These are phyloP conservation scores for Camponotus floridanus DNA, from an alignment of 1,140 invertebrate genomes.

Conservation along the genomic window DNA sequence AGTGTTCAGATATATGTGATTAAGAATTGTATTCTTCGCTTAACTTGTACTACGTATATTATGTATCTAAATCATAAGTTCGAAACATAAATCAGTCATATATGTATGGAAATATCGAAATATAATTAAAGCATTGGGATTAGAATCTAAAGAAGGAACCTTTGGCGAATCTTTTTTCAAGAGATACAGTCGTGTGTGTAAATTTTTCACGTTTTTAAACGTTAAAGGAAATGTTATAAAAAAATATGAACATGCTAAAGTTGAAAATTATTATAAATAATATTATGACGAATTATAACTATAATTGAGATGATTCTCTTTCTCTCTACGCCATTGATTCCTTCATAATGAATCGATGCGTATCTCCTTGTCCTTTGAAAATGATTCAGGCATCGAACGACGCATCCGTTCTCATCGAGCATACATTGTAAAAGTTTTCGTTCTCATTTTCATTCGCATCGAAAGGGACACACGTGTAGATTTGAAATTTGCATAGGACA, in stretches of 20 bases:
- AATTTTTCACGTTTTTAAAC: background rate
- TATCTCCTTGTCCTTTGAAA: slow-evolving; percentile 51
- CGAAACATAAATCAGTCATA: background rate
- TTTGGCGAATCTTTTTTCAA: background rate
- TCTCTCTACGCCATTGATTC: slow-evolving; percentile 53
- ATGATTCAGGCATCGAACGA: slow-evolving; percentile 46
- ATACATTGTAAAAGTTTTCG: slow-evolving; percentile 46
- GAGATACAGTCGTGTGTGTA: background rate
- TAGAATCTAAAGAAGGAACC: background rate
- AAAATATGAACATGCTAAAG: background rate
- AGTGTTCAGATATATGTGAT: background rate
- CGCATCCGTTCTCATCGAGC: slow-evolving; percentile 55
- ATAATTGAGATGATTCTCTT: background rate
- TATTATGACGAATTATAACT: no score
- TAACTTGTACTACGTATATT: background rate
- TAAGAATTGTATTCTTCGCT: background rate
- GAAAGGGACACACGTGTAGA: slow-evolving; percentile 33
- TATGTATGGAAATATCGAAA: background rate
- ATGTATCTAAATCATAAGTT: background rate
- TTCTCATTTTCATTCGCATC: slow-evolving; percentile 39
- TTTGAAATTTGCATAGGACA: slow-evolving; percentile 61
- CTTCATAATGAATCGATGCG: slow-evolving; percentile 44
- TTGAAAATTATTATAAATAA: slow-evolving; percentile 9
- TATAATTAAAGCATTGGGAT: background rate
- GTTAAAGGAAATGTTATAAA: background rate